Conservation (phyloP, 2,113 vertebrate genomes). For the Fulmarus glacialis region DNA sequence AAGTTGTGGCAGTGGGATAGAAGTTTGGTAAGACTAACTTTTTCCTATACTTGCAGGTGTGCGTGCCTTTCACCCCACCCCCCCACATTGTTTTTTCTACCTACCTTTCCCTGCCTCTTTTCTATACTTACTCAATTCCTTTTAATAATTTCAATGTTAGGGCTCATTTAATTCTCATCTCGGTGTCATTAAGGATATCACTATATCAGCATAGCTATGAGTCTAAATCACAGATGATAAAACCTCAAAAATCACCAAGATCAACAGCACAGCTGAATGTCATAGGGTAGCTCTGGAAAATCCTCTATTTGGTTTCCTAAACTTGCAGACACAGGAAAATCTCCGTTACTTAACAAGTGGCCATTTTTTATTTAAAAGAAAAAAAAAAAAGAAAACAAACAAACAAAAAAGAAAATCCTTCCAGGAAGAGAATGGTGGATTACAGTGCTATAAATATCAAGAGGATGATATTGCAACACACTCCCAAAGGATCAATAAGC, state of each 20-base stretch:
- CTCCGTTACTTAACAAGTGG: background rate
- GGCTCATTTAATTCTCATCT: background rate
- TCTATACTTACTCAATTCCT: background rate
- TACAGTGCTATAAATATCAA: background rate
- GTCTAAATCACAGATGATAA: background rate
- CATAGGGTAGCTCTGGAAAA: background rate
- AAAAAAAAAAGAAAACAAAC: too few species aligned
- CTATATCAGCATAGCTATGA: background rate
- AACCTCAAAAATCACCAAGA: background rate
- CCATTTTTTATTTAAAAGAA: background rate
- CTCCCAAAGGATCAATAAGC: background rate
- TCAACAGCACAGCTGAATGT: background rate
- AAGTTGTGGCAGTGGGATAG: background rate
- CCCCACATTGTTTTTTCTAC: fast-evolving
- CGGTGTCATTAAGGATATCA: background rate
- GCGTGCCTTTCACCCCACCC: background rate
- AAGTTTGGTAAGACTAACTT: background rate
- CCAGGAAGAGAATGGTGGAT: background rate
- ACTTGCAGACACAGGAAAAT: background rate
- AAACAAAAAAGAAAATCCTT: background rate
- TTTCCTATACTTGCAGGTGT: fast-evolving
- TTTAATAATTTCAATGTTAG: background rate
- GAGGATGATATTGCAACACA: background rate
- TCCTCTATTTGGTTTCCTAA: background rate
- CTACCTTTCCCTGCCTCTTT: background rate